Conservation (phyloP, 2,113 vertebrate genomes). For the Sylvia atricapilla region DNA sequence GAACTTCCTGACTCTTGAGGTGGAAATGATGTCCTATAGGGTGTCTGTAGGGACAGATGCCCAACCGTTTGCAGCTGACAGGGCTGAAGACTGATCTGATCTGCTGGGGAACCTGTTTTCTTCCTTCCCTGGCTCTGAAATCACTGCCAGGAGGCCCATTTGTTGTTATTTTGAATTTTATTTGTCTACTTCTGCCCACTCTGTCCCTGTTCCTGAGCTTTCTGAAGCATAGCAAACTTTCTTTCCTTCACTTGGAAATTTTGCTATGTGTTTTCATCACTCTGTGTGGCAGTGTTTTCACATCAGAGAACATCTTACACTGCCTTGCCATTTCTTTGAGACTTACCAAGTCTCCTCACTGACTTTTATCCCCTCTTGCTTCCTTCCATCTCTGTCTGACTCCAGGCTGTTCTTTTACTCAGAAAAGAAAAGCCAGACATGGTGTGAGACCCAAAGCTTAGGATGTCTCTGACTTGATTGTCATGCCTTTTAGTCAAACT, state of each 20-base stretch:
- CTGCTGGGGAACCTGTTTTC: background rate
- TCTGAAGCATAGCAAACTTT: background rate
- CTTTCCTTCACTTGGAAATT: background rate
- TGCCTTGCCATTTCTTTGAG: slow-evolving; percentile 1
- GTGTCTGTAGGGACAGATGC: accelerated
- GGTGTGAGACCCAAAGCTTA: background rate
- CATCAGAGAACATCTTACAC: background rate
- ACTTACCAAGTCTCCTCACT: background rate
- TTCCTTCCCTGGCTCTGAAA: background rate
- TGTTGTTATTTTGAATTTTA: background rate
- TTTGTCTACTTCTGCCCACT: accelerated
- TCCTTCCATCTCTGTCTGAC: background rate
- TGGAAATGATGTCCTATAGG: background rate
- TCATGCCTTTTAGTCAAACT: background rate
- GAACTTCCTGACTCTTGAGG: background rate
- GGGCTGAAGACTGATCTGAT: background rate
- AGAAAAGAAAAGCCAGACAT: background rate
- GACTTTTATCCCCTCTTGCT: background rate
- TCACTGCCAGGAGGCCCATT: background rate
- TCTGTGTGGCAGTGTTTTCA: background rate
- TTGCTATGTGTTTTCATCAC: background rate
- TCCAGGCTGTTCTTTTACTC: background rate
- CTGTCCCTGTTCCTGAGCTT: accelerated
- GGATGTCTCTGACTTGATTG: background rate
- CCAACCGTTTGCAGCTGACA: background rate